These are phyloP conservation scores for Stercorarius parasiticus DNA, from an alignment of 2,113 vertebrate species.

Conservation along the genomic window DNA sequence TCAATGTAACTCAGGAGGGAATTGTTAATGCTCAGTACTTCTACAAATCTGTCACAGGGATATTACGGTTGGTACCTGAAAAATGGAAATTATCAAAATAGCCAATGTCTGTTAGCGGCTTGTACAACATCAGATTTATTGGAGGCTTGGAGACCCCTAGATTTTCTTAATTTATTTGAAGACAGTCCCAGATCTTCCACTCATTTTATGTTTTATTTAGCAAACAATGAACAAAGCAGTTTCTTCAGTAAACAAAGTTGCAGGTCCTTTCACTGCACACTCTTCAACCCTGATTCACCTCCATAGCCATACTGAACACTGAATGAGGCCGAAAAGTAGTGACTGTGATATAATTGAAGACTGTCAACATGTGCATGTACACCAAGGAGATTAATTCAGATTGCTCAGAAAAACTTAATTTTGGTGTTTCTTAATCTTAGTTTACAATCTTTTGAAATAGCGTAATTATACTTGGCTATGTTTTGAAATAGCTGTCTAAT, in stretches of 20 bases:
- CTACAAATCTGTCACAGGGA: not conserved
- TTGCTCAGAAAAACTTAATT: not conserved
- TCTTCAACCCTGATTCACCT: not conserved
- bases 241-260: not conserved
- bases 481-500: not conserved
- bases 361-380: not conserved
- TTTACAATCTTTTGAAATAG: not conserved
- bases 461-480: not conserved
- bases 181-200: not conserved
- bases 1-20: not conserved
- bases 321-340: not conserved
- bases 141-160: not conserved
- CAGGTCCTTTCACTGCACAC: not conserved
- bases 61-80: not conserved
- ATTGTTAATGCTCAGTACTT: not conserved
- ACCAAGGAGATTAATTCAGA: not conserved
- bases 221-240: not conserved
- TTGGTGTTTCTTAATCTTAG: not conserved
- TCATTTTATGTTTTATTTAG: not conserved
- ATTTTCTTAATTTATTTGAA: not conserved
- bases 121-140: not conserved
- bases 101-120: not conserved
- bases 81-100: not conserved
- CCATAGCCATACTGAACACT: not conserved
- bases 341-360: not conserved